Evolutionary conservation across 2,797 vertebrate genomes (phyloP).

Genomic region (Choloepus didactylus): DNA sequence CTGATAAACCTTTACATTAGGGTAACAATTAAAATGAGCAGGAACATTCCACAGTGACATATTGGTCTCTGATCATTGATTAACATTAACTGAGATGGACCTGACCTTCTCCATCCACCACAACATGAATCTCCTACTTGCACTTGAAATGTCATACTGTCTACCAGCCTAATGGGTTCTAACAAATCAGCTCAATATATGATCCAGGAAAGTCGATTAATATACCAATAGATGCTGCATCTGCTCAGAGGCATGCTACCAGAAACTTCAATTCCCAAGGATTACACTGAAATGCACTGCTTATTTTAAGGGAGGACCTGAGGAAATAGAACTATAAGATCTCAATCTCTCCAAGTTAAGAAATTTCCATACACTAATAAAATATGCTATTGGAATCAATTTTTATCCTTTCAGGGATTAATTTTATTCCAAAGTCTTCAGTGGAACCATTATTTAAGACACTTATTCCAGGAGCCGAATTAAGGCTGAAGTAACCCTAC

Average conservation of each 20-base stretch:
- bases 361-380: not conserved
- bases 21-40: slow-evolving; percentile 63
- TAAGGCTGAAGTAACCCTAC: not conserved
- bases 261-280: slow-evolving; percentile 11
- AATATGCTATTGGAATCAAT: not conserved
- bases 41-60: not conserved
- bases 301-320: slow-evolving; percentile 48
- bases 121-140: slow-evolving; percentile 45
- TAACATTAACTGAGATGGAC: slow-evolving; percentile 60
- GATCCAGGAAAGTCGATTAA: slow-evolving; percentile 65
- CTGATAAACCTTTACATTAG: slow-evolving; percentile 48
- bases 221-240: not conserved
- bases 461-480: not conserved
- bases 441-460: fast-evolving
- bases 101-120: slow-evolving; percentile 57
- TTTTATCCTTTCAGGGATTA: not conserved
- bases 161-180: slow-evolving; percentile 60
- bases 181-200: slow-evolving; percentile 73
- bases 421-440: not conserved
- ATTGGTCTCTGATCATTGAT: slow-evolving; percentile 55
- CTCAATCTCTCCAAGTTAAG: slow-evolving; percentile 36
- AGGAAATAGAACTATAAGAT: slow-evolving; percentile 25
- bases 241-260: slow-evolving; percentile 14
- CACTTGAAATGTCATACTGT: slow-evolving; percentile 69
- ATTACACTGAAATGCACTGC: not conserved